Conservation (phyloP, 1,140 invertebrate genomes). For the Phymastichus coffea region DNA sequence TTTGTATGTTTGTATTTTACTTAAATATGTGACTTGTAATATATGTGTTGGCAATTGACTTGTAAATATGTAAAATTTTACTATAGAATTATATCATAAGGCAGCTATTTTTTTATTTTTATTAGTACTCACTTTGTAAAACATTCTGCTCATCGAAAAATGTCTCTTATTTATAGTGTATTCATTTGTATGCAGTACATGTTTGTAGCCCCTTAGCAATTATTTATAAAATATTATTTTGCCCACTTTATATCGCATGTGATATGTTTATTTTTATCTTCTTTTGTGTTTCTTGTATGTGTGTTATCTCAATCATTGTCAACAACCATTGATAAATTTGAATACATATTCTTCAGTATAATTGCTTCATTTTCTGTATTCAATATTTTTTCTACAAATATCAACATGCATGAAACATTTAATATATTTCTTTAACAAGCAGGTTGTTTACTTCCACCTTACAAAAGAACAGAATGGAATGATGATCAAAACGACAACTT, state of each 20-base stretch:
- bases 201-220: constrained; percentile 5
- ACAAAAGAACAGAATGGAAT: constrained; percentile 48
- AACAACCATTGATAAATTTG: background rate
- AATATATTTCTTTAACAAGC: constrained; percentile 30
- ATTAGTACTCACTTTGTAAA: too few species aligned
- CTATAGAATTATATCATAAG: background rate
- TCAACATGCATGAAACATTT: background rate
- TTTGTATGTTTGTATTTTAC: constrained; percentile 10
- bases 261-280: background rate
- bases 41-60: background rate
- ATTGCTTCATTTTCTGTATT: background rate
- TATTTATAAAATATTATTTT: constrained; percentile 6
- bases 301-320: background rate
- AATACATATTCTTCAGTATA: too few species aligned
- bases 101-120: constrained; percentile 1
- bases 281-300: constrained; percentile 5
- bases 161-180: background rate
- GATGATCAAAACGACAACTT: constrained; percentile 49
- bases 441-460: constrained; percentile 49
- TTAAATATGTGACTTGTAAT: constrained; percentile 12
- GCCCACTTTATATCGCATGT: background rate
- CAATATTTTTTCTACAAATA: background rate
- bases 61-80: constrained; percentile 9
- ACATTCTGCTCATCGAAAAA: too few species aligned
- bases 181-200: background rate